Evolutionary conservation across 2,888 invertebrate genomes (phyloP).

Genomic region (Autographa pulchrina): DNA sequence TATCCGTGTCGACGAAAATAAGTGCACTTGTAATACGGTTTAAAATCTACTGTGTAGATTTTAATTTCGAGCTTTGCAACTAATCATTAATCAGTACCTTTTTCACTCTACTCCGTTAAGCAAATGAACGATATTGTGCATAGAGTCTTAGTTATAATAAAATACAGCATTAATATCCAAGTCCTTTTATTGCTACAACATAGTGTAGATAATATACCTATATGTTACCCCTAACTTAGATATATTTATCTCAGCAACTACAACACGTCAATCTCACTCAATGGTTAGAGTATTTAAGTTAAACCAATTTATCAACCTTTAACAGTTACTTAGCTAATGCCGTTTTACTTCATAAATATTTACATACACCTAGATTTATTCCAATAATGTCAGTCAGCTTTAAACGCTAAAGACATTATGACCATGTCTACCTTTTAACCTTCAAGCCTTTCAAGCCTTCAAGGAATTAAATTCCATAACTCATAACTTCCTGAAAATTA

Average conservation of each 20-base stretch:
- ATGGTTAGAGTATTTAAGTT: background rate
- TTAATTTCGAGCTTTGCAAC: too few relatives aligned
- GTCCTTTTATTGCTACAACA: background rate
- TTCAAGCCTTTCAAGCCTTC: too few relatives aligned
- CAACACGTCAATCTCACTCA: background rate
- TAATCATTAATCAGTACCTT: too few relatives aligned
- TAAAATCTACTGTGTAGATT: too few relatives aligned
- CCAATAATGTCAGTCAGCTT: background rate
- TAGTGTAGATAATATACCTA: background rate
- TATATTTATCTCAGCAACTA: constrained; percentile 2
- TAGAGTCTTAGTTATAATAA: too few relatives aligned
- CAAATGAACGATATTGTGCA: too few relatives aligned
- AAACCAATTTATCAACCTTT: background rate
- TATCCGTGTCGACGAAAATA: background rate
- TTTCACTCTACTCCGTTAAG: too few relatives aligned
- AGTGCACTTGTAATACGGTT: background rate
- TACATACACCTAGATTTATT: background rate
- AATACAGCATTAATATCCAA: too few relatives aligned
- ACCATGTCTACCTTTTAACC: too few relatives aligned
- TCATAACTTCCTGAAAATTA: too few relatives aligned
- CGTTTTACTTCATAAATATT: background rate
- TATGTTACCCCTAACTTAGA: background rate
- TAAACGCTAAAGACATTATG: background rate
- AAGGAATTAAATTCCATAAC: too few relatives aligned
- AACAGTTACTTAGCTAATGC: background rate